Conservation (phyloP, 2,113 vertebrate species). For the Motacilla alba region DNA sequence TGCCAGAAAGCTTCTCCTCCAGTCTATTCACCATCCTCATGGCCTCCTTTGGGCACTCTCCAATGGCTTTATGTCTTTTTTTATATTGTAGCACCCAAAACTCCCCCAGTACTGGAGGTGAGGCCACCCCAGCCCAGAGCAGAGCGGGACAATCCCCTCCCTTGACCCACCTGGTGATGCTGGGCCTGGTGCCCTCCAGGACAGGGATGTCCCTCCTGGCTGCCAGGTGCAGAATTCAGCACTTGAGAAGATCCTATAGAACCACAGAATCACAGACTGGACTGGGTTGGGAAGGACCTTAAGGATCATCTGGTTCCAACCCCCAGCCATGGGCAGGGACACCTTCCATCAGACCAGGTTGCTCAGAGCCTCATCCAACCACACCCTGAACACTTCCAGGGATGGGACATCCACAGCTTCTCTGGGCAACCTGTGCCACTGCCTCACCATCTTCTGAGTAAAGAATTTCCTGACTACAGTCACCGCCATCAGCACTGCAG, state of each 20-base stretch:
- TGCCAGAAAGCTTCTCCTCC: background rate
- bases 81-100: background rate
- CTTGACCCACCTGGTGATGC: accelerated
- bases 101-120: background rate
- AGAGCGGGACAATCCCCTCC: background rate
- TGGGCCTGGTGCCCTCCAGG: background rate
- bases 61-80: background rate
- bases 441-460: background rate
- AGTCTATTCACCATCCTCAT: background rate
- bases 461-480: background rate
- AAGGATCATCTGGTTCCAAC: background rate
- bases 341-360: background rate
- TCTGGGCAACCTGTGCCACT: background rate
- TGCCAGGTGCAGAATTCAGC: background rate
- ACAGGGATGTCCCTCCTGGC: background rate
- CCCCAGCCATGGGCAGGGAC: background rate
- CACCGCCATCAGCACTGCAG: background rate
- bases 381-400: background rate
- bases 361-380: background rate
- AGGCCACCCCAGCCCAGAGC: background rate
- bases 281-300: background rate
- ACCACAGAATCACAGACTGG: background rate
- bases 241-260: background rate
- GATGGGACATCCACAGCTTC: background rate
- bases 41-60: background rate